Evolutionary conservation across 2,888 invertebrate species (phyloP), one percentile per base, ranked within the genome.

Genomic region (Heliconius hortense): DNA sequence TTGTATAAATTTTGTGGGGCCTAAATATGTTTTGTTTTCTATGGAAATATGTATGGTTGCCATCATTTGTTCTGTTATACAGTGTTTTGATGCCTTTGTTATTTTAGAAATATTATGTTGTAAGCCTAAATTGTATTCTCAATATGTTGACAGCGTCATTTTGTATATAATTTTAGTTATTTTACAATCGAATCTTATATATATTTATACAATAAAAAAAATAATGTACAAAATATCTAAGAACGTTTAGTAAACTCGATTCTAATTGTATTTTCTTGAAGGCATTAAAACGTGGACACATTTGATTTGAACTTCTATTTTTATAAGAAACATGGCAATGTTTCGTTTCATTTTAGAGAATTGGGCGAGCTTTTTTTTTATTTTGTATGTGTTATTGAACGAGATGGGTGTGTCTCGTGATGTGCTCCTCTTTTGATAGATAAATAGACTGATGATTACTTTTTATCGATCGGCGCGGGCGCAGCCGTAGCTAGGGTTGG

Each of bases 381-480:
- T 76, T 76, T 75, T 73, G 76, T 75, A 72, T 73, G 78, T 70
- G 48, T 64, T 64, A 63, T 53, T 31, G 62, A 64, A 56, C 69
- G 63, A 31, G 60, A 53, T 56, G 28, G 69, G 8, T 77, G 79
- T 77, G 81, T 80, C 81, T 80, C 78, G 82, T 79, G 79, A 81
- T 80, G 80, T 81, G 76, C 74, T 74, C 53, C 62, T 74, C 70
- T 56, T 85, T 84, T 83, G 83, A 84, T 84, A 83, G 84, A 86
- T 86, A 86, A 88, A 90, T 90, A 91, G 90, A 90, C 85, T 85
- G 84, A 84, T 83, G 82, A 83, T 86, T 86, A 84, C 83, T 86
- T 84, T 82, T 83, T 80, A 81, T 81, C 81, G 80, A 78, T 79
- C 73, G 78, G 80, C 79, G 80, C 81, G 76, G n/a, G 66, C 60